Base-by-base conservation (phyloP, 2,797 vertebrate species). In the Knipowitschia caucasica region DNA sequence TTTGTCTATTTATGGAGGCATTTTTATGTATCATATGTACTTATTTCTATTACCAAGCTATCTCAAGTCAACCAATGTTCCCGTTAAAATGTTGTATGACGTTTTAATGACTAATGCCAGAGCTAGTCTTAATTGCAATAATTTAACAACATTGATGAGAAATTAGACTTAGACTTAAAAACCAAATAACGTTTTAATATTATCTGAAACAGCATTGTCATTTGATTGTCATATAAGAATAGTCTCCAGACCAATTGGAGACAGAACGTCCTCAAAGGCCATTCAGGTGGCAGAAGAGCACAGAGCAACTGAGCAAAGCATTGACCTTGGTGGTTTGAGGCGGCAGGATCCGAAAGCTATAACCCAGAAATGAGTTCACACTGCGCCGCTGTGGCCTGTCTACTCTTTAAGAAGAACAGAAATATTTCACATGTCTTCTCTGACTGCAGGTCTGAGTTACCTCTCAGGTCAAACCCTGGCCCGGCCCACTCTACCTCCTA, bases 351-450 rank as follows among this genome's bases (percentile, higher is more conserved):
- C 8, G 1, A n/a, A 14, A 30, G 25, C 35, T 61, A 47, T 25
- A 34, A 49, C 33, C 8, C 44, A 49, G 42, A 68, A 69, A 56
- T 71, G 68, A 73, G 60, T 80, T 88, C 71, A 62, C 84, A 83
- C 73, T 62, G 54, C 36, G 68, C 61, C 35, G 60, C 66, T 59
- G 62, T 49, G 36, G 40, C 57, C 61, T 68, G 50, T 67, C 71
- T 2, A 33, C 71, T 71, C 68, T 82, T 82, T 68, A 70, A 82
- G 57, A 59, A 43, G 46, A 62, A 64, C 47, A 25, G 62, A 89
- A 82, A 78, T 79, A 86, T 87, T 84, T 89, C 70, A 76, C 82
- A 78, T 57, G 77, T 84, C 77, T 81, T 66, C 64, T 75, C 52
- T 63, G 73, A 72, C 71, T 44, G 5, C 69, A 65, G 59, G 67